Conservation (phyloP, 2,113 vertebrate species). For the Ciconia stormi region DNA sequence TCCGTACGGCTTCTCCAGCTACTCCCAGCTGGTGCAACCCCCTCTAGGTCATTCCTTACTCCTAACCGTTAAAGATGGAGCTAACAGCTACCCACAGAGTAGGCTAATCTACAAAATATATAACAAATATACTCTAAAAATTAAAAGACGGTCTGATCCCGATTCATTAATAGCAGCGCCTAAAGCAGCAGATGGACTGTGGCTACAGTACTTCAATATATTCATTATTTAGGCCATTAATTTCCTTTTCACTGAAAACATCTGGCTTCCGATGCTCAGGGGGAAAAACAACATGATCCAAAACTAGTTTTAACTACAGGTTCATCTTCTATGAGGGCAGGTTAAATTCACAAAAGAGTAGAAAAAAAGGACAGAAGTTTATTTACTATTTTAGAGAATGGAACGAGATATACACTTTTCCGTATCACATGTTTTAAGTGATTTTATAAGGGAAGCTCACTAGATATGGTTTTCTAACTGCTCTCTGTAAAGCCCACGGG, state of each 20-base stretch:
- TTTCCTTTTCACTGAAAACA: constrained; percentile 67
- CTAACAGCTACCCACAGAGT: neutral
- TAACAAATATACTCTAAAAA: constrained; percentile 6
- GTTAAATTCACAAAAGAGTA: constrained; percentile 9
- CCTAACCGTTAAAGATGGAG: neutral
- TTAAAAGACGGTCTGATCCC: neutral
- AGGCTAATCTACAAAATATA: neutral
- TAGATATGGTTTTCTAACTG: neutral
- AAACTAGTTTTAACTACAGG: constrained; percentile 52
- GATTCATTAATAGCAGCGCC: neutral
- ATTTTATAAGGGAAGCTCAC: neutral
- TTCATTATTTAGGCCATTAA: constrained; percentile 73
- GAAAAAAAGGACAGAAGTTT: neutral
- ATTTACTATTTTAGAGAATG: neutral
- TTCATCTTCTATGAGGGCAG: constrained; percentile 50
- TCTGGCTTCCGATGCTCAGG: constrained; percentile 64
- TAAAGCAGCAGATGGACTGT: constrained; percentile 65
- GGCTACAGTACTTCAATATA: constrained; percentile 49
- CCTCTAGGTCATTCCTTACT: neutral
- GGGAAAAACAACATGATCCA: constrained; percentile 48
- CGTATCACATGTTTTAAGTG: neutral
- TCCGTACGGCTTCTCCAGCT: rapidly evolving
- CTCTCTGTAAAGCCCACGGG: neutral
- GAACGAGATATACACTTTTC: rapidly evolving
- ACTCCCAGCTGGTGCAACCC: neutral